A percentile compares a stretch with the other conserved stretches of the same genome.
These are phyloP conservation scores for Acinonyx jubatus DNA, from an alignment of 2,113 vertebrate genomes.

Conservation along the genomic window DNA sequence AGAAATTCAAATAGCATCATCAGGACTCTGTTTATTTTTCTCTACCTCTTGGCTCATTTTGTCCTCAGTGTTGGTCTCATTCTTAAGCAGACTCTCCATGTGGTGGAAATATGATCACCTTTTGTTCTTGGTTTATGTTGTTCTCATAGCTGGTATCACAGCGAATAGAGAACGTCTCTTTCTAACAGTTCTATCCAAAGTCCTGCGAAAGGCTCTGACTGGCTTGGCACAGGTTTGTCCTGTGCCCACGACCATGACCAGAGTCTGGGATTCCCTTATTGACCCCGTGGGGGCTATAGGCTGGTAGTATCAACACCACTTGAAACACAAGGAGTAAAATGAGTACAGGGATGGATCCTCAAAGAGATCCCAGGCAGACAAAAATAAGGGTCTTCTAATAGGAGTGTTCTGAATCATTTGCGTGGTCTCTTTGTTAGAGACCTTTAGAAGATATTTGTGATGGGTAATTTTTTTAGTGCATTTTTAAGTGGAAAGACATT, in stretches of 20 bases:
- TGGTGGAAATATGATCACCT: neutral
- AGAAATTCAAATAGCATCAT: neutral
- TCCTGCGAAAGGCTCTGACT: neutral
- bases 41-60: neutral
- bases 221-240: too few relatives aligned
- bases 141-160: neutral
- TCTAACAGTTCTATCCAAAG: neutral
- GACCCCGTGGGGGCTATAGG: neutral
- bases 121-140: neutral
- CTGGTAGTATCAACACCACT: neutral
- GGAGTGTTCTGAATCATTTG: neutral
- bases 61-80: neutral
- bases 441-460: neutral
- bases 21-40: neutral
- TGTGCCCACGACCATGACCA: too few relatives aligned
- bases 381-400: neutral
- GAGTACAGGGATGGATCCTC: neutral
- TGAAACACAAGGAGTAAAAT: neutral
- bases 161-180: slow-evolving; percentile 30
- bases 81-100: neutral
- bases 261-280: neutral
- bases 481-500: neutral
- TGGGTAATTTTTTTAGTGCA: neutral
- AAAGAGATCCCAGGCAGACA: neutral
- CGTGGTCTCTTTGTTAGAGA: neutral